These are phyloP conservation scores for Acrocephalus scirpaceus DNA, from an alignment of 2,797 vertebrate genomes.

Conservation along the genomic window DNA sequence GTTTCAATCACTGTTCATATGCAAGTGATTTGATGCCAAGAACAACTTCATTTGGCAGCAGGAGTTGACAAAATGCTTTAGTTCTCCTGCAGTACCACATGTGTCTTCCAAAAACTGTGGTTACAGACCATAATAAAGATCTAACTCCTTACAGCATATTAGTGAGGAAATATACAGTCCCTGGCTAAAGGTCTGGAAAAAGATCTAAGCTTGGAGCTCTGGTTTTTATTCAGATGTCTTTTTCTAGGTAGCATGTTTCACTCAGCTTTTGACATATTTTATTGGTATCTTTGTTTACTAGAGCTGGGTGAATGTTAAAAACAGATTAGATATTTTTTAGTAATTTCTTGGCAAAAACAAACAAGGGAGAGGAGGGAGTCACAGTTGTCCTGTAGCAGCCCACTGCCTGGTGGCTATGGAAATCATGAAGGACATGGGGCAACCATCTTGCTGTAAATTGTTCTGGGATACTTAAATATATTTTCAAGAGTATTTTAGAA, in stretches of 20 bases:
- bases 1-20: conserved; percentile 35
- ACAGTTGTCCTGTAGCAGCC: neutral
- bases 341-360: neutral
- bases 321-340: neutral
- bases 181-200: conserved; percentile 11
- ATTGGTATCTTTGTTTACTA: neutral
- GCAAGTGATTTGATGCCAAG: conserved; percentile 45
- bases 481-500: neutral
- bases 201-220: neutral
- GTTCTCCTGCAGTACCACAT: neutral
- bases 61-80: conserved; percentile 15
- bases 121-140: neutral
- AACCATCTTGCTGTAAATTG: fast-evolving
- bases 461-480: neutral
- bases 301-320: neutral
- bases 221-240: neutral
- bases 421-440: neutral
- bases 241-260: neutral
- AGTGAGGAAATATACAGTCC: neutral
- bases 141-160: neutral
- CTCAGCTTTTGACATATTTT: neutral
- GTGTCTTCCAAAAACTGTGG: conserved; percentile 28
- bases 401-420: neutral
- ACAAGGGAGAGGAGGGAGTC: neutral
- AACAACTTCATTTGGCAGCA: conserved; percentile 55